Conservation (phyloP, 2,113 vertebrate species). For the Notechis scutatus region DNA sequence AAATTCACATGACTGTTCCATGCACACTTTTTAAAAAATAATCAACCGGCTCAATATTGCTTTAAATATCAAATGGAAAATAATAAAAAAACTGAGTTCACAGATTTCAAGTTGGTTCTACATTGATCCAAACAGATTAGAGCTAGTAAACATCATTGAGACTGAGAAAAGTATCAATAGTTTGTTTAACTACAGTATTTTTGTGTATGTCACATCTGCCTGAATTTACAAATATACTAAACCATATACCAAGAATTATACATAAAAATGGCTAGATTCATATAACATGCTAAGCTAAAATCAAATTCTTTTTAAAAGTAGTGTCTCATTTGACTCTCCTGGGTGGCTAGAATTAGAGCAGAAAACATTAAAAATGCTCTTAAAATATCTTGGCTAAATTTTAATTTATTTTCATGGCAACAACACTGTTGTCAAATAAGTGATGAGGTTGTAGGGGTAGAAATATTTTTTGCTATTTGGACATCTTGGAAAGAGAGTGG, state of each 20-base stretch:
- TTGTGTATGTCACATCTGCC: neutral
- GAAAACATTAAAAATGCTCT: constrained; percentile 26
- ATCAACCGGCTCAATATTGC: neutral
- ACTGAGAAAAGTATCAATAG: neutral
- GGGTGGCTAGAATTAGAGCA: neutral
- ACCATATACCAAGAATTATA: neutral
- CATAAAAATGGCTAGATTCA: neutral
- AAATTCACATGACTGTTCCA: neutral
- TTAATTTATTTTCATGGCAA: constrained; percentile 52
- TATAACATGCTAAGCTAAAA: neutral
- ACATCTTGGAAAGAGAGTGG: constrained; percentile 48
- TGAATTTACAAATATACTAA: neutral
- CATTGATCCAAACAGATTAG: neutral
- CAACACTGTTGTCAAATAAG: constrained; percentile 44
- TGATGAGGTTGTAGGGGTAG: constrained; percentile 21
- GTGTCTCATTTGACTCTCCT: neutral
- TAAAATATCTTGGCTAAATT: constrained; percentile 34
- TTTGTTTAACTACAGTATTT: neutral
- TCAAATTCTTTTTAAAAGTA: neutral
- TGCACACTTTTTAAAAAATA: neutral
- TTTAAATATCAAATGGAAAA: neutral
- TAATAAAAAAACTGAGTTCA: neutral
- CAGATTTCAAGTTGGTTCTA: neutral
- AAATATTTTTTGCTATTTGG: constrained; percentile 44
- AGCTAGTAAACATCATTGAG: neutral